These are phyloP conservation scores for Drosophila suzukii DNA, from an alignment of 1,140 invertebrate species.

Conservation along the genomic window DNA sequence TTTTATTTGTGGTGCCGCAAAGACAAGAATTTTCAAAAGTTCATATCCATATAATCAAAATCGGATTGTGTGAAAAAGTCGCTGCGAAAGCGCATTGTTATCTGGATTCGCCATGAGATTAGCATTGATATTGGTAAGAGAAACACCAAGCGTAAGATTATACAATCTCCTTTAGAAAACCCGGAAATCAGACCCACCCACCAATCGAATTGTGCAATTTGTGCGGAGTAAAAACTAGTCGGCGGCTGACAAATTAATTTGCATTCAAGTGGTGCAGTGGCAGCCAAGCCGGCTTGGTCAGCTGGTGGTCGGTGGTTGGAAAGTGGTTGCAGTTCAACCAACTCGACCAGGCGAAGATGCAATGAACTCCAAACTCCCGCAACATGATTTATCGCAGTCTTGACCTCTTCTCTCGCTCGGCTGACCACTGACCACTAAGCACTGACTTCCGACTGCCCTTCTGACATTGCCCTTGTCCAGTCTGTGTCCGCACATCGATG, in stretches of 20 bases:
- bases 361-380: constrained; percentile 21
- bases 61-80: constrained; percentile 53
- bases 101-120: constrained; percentile 62
- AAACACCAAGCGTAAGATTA: not conserved
- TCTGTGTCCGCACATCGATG: constrained; percentile 1
- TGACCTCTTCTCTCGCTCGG: constrained; percentile 31
- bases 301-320: constrained; percentile 21
- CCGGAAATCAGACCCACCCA: constrained; percentile 25
- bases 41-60: not conserved
- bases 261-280: constrained; percentile 59
- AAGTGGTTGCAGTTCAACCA: constrained; percentile 42
- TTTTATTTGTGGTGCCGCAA: constrained; percentile 13
- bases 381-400: constrained; percentile 7
- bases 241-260: constrained; percentile 64
- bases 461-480: constrained; percentile 19
- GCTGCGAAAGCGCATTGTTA: constrained; percentile 53
- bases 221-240: constrained; percentile 17
- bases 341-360: constrained; percentile 33
- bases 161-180: constrained; percentile 28
- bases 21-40: not conserved
- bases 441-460: not conserved
- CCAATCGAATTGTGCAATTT: constrained; percentile 6
- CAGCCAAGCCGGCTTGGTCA: constrained; percentile 57
- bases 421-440: constrained; percentile 16
- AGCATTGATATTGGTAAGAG: constrained; percentile 69